A percentile compares a stretch with the other conserved stretches of the same genome.
These are phyloP conservation scores for Plutella xylostella DNA, from an alignment of 2,888 invertebrate genomes.

Conservation along the genomic window DNA sequence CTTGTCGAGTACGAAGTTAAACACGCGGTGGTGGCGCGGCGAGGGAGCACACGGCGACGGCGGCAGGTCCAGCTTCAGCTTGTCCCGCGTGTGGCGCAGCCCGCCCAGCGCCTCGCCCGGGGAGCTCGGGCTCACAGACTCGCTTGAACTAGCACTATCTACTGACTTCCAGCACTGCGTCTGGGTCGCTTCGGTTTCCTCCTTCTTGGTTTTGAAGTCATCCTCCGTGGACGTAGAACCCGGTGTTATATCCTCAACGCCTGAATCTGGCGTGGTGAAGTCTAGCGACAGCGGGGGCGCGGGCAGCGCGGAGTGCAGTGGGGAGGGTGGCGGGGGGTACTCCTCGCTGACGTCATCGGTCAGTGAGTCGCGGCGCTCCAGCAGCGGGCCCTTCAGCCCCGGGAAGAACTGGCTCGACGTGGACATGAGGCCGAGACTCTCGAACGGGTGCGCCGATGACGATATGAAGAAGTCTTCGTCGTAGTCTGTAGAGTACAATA, in stretches of 20 bases:
- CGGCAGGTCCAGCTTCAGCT: constrained; percentile 77
- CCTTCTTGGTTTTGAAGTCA: constrained; percentile 37
- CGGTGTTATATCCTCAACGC: constrained; percentile 72
- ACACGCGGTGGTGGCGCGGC: constrained; percentile 48
- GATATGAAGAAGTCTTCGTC: constrained; percentile 81
- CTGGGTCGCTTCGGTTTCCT: constrained; percentile 26
- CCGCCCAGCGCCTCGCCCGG: constrained; percentile 72
- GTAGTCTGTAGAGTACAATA: no score
- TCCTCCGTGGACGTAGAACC: constrained; percentile 45
- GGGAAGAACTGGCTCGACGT: constrained; percentile 79
- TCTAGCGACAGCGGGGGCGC: constrained; percentile 44
- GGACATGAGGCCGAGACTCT: constrained; percentile 66
- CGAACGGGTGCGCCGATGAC: constrained; percentile 79
- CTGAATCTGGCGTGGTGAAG: constrained; percentile 72
- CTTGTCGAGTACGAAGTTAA: constrained; percentile 54
- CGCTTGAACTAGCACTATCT: constrained; percentile 55
- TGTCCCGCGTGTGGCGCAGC: constrained; percentile 77
- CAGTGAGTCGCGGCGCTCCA: constrained; percentile 27
- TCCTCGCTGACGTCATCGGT: constrained; percentile 31
- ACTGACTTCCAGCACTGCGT: constrained; percentile 14
- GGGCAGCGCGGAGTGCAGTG: constrained; percentile 27
- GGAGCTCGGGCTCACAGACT: constrained; percentile 55
- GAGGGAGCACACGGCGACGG: constrained; percentile 64
- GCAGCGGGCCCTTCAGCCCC: constrained; percentile 29
- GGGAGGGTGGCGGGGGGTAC: constrained; percentile 29